Evolutionary conservation across 1,140 invertebrate species (phyloP), one percentile per base, ranked within the genome.

Genomic region (Delia radicum): DNA sequence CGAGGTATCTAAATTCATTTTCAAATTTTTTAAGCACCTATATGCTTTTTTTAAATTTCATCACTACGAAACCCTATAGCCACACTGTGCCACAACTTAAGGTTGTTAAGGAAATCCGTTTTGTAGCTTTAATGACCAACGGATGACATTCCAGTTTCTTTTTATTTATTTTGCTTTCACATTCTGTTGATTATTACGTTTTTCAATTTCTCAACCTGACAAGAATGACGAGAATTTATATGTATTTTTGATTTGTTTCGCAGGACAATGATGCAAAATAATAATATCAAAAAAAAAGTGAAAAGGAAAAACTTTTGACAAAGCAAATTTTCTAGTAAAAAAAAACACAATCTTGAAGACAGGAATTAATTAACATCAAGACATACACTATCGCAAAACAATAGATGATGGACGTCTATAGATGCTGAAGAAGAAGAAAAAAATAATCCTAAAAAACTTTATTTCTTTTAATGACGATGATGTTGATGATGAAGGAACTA

Each of bases 351-450:
- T 69, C 65, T 69, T 69, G 29, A 69, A 69, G 65, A 69, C 65
- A 69, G 65, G 65, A 69, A 69, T 69, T 69, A 69, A 69, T 69
- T 69, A 69, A 69, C 65, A 69, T 69, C 65, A 33, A 69, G 31
- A 12, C 29, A 33, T n/a, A n/a, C 26, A 33, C 31, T 33, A 29
- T 33, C 29, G 31, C 65, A 69, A 69, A 33, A 69, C 65, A 69
- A 69, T 69, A 69, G 65, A 18, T 33, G 21, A 33, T 33, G 29
- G 65, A 69, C 65, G 65, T 55, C 46, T 55, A 55, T 21, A 55
- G 46, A 55, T 18, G 21, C 18, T 21, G n/a, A n/a, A n/a, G n/a
- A n/a, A n/a, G n/a, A n/a, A n/a, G n/a, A 55, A 15, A 55, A 55
- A 21, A 55, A 55, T 21, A 55, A 15, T 55, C 46, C 18, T 18